Percentiles rank a stretch among this genome's conserved stretches.
phyloP scores from a whole-genome alignment of 2,113 vertebrate species.

The Macquaria ambigua region DNA sequence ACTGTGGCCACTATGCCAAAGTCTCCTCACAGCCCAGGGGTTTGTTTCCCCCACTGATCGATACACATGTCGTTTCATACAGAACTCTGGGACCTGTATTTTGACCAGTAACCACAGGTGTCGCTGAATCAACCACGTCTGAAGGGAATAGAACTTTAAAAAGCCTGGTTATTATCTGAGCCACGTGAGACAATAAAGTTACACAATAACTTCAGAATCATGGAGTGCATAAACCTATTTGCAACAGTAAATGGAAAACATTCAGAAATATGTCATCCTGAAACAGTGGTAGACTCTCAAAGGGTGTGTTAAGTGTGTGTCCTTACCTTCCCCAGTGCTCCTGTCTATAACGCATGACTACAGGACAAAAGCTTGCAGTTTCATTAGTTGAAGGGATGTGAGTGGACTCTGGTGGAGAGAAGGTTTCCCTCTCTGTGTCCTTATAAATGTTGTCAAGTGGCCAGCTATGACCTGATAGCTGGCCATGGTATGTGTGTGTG shows the following conservation, averaged over 20 bases:
- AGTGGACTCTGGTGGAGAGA: slow-evolving; percentile 29
- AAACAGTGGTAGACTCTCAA: not conserved
- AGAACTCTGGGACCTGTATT: not conserved
- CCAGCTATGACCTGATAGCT: slow-evolving; percentile 64
- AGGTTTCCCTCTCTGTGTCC: slow-evolving; percentile 64
- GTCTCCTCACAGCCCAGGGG: not conserved
- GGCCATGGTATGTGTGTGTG: slow-evolving; percentile 7
- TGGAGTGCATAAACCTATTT: not conserved
- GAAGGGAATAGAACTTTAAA: not conserved
- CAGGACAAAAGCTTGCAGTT: slow-evolving; percentile 18
- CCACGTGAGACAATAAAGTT: not conserved
- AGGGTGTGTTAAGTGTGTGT: slow-evolving; percentile 8
- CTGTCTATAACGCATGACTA: not conserved
- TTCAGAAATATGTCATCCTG: not conserved
- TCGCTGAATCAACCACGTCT: not conserved
- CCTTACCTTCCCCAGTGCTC: not conserved
- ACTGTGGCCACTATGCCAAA: not conserved
- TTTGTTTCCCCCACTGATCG: no score
- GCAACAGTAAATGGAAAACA: not conserved
- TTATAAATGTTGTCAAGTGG: slow-evolving; percentile 74
- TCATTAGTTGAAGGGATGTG: slow-evolving; percentile 38
- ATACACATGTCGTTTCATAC: not conserved
- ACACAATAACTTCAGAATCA: not conserved
- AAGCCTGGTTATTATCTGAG: not conserved
- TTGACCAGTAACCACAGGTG: not conserved